These are phyloP conservation scores for Hylia prasina DNA, from an alignment of 2,113 vertebrate genomes.

Conservation along the genomic window DNA sequence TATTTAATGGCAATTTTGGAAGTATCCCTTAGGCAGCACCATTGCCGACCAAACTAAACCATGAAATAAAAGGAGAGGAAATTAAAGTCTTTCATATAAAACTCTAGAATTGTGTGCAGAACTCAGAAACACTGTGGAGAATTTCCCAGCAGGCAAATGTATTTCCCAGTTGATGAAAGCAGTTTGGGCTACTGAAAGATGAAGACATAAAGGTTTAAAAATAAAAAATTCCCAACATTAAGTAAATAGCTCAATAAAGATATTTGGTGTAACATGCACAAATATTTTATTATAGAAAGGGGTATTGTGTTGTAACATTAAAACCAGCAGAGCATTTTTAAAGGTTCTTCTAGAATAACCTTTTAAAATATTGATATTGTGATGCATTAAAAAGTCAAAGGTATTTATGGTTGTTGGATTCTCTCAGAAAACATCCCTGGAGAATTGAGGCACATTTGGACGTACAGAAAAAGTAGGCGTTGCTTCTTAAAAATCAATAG, in stretches of 20 bases:
- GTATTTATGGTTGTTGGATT: not conserved
- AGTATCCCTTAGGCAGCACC: not conserved
- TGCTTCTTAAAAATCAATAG: constrained; percentile 17
- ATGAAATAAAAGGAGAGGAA: not conserved
- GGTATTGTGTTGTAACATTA: not conserved
- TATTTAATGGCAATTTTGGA: not conserved
- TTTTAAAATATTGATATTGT: constrained; percentile 39
- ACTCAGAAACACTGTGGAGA: not conserved
- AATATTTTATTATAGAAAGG: not conserved
- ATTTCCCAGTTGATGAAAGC: not conserved
- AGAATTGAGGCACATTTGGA: not conserved
- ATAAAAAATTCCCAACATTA: not conserved
- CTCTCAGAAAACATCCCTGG: not conserved
- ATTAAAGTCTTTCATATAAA: not conserved
- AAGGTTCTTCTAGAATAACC: not conserved
- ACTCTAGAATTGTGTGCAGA: not conserved
- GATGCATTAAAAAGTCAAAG: constrained; percentile 20
- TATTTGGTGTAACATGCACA: not conserved
- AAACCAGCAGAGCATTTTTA: not conserved
- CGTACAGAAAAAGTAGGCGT: not conserved
- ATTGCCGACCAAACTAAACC: not conserved
- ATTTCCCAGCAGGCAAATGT: not conserved
- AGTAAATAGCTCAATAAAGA: not conserved
- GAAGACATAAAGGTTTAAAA: not conserved
- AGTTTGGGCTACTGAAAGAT: not conserved